Percentiles rank a stretch among this genome's conserved stretches.
phyloP scores from a whole-genome alignment of 2,888 invertebrate species.

The Acronicta leporina region DNA sequence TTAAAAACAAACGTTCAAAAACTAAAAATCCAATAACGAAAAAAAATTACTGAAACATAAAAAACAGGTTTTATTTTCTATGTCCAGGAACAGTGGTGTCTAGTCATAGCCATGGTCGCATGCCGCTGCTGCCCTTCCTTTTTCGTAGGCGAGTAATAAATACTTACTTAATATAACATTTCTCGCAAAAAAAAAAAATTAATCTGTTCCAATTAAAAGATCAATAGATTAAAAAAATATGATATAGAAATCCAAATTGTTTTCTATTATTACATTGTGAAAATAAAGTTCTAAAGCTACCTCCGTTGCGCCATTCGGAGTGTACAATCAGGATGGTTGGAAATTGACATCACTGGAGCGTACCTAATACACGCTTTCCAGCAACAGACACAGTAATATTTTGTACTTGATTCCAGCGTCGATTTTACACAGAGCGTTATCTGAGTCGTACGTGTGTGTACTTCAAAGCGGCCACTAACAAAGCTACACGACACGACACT shows the following conservation, averaged over 20 bases:
- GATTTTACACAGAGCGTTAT: constrained; percentile 39
- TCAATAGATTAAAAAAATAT: background rate
- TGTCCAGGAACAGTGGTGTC: too few relatives aligned
- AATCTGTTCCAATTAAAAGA: background rate
- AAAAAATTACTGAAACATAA: too few relatives aligned
- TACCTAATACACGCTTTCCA: constrained; percentile 38
- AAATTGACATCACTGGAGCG: constrained; percentile 45
- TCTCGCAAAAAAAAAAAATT: too few relatives aligned
- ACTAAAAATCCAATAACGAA: too few relatives aligned
- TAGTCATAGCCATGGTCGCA: too few relatives aligned
- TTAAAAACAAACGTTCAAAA: too few relatives aligned
- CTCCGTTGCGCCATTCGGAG: constrained; percentile 15
- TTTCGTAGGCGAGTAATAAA: too few relatives aligned
- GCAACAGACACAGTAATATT: constrained; percentile 35
- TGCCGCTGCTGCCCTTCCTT: too few relatives aligned
- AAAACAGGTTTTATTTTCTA: too few relatives aligned
- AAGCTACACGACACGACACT: constrained; percentile 56
- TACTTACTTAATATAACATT: too few relatives aligned
- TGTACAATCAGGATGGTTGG: constrained; percentile 25
- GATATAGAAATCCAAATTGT: background rate
- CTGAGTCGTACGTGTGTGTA: constrained; percentile 28
- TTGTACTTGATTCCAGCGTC: constrained; percentile 24
- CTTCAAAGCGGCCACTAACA: constrained; percentile 53
- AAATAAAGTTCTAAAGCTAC: constrained; percentile 13
- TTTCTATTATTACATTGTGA: background rate